Evolutionary conservation across 2,113 vertebrate species (phyloP).

Genomic region (Rhea americana): DNA sequence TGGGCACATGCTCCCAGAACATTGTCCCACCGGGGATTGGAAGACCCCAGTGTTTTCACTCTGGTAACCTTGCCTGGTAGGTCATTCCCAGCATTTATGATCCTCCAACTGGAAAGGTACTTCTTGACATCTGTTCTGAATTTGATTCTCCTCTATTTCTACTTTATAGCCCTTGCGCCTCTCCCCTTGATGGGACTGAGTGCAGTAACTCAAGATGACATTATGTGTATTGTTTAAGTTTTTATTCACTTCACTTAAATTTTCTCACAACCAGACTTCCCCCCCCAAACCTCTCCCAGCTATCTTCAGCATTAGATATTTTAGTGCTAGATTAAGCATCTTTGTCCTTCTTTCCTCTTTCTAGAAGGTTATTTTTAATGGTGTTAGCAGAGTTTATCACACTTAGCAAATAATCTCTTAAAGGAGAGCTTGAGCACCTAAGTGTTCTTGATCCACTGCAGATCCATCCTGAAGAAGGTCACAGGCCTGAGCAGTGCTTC

Average conservation of each 20-base stretch:
- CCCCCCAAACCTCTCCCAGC: not conserved
- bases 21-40: not conserved
- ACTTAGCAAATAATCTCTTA: not conserved
- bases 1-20: not conserved
- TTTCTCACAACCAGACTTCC: conserved; percentile 2
- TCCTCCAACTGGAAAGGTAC: not conserved
- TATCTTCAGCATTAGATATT: not conserved
- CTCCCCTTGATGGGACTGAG: not conserved
- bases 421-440: not conserved
- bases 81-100: not conserved
- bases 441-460: not conserved
- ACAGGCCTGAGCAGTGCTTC: not conserved
- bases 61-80: not conserved
- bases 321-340: not conserved
- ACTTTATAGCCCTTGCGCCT: conserved; percentile 37
- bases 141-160: conserved; percentile 25
- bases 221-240: not conserved
- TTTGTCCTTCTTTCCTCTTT: conserved; percentile 24
- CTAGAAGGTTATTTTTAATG: not conserved
- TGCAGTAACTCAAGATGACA: conserved; percentile 21
- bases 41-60: not conserved
- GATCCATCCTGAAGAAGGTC: not conserved
- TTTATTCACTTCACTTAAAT: not conserved
- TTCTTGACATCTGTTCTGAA: conserved; percentile 57
- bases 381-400: not conserved